Percentiles rank a stretch among this genome's conserved stretches.
These are phyloP conservation scores for Premnoplex brunnescens DNA, from an alignment of 2,797 vertebrate genomes.

Conservation along the genomic window DNA sequence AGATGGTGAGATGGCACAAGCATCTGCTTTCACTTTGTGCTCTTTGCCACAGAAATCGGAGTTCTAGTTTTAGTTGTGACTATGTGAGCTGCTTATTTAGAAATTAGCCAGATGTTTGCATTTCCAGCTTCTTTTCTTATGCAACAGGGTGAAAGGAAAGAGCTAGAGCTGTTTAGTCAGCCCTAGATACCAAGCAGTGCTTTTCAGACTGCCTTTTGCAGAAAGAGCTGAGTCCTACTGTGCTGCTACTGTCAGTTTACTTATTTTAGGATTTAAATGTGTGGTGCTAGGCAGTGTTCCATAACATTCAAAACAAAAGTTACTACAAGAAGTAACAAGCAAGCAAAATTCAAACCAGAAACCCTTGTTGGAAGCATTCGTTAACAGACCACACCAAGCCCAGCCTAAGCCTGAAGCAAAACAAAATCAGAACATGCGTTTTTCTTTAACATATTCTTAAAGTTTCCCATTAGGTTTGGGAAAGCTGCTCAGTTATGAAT, in stretches of 20 bases:
- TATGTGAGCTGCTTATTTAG: not conserved
- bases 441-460: not conserved
- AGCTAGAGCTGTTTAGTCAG: not conserved
- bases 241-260: not conserved
- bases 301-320: not conserved
- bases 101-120: not conserved
- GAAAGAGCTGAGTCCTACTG: not conserved
- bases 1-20: not conserved
- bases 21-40: not conserved
- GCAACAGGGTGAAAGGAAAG: not conserved
- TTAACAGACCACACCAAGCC: not conserved
- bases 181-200: not conserved
- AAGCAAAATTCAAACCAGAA: slow-evolving; percentile 8
- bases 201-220: not conserved
- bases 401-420: not conserved
- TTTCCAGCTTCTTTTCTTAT: not conserved
- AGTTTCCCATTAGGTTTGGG: not conserved
- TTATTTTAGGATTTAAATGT: not conserved
- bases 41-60: not conserved
- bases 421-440: not conserved
- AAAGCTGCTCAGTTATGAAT: not conserved
- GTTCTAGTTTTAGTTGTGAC: not conserved
- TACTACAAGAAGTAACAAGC: not conserved
- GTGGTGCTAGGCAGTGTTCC: not conserved
- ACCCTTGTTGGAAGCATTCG: not conserved